Conservation (phyloP, 2,113 vertebrate genomes). For the Syrrhaptes paradoxus region DNA sequence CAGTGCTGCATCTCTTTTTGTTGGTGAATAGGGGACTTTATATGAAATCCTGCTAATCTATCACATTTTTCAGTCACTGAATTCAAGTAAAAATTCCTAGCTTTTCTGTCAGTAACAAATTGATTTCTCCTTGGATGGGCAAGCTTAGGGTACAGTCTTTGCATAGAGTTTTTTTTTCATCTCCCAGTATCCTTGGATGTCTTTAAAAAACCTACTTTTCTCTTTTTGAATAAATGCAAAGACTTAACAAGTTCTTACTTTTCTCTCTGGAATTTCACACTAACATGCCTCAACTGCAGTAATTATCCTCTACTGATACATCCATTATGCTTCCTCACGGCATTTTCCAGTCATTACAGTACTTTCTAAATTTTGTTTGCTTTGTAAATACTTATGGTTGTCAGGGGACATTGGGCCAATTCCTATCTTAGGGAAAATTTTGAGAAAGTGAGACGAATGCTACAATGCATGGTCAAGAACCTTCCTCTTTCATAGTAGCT, state of each 20-base stretch:
- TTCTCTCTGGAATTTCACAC: background rate
- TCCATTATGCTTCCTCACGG: background rate
- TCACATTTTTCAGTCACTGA: background rate
- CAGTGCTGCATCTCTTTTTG: background rate
- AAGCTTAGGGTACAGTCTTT: background rate
- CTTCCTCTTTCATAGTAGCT: background rate
- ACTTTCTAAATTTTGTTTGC: background rate
- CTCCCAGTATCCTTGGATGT: background rate
- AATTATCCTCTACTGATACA: background rate
- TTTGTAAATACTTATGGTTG: background rate
- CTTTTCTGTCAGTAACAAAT: background rate
- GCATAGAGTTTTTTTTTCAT: background rate
- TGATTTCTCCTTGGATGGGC: background rate
- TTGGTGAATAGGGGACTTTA: background rate
- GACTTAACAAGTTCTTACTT: background rate
- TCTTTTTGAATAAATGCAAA: background rate
- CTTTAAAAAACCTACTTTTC: background rate
- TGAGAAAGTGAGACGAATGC: background rate
- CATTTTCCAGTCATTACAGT: background rate
- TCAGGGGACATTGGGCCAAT: background rate
- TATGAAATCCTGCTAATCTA: background rate
- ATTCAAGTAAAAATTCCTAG: background rate
- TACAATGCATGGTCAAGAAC: background rate
- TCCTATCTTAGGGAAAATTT: background rate
- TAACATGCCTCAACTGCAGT: background rate